Base-by-base conservation (phyloP, 1,140 invertebrate species). In the Chionoecetes opilio region DNA sequence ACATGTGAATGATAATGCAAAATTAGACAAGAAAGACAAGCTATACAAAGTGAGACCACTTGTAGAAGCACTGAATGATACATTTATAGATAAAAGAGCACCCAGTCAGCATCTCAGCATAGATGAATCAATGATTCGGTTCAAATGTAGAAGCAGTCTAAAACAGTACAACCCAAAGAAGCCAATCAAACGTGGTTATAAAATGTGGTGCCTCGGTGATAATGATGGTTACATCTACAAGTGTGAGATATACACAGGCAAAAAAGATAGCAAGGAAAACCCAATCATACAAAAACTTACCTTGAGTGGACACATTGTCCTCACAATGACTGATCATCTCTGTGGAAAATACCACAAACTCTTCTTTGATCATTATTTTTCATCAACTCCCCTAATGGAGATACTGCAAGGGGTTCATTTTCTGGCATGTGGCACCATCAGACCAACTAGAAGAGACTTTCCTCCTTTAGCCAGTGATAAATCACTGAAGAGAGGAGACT, bases 301-400 rank as follows among this genome's bases (percentile, higher is more conserved):
- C 26, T 92, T 29, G 95, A 93, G 35, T 96, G 96, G 96, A 95
- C 96, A 96, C 96, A 96, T 97, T 38, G 96, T 97, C 95, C 96
- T 94, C 82, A 96, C 96, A 96, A 95, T 97, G 95, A 96, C 96
- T 89, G 96, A 96, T 87, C 96, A 96, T 93, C 96, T 96, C 75
- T 89, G 90, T 35, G 75, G 88, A 5, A 93, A 96, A 90, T 92
- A 96, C 75, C 95, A 96, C 95, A 96, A 53, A 82, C 95, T 97
- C 34, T 96, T 96, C 38, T 97, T 97, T 96, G 97, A 97, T 94
- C 97, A 97, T 96, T 97, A 96, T 97, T 97, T 97, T 96, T 96
- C 96, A 90, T 96, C 96, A 94, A 95, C 97, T 93, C 92, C 95
- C 84, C 93, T 97, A 17, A 91, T 97, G 95, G 82, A 97, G 63